Percentiles rank a stretch among this genome's conserved stretches.
phyloP scores from a whole-genome alignment of 2,113 vertebrate species.

The Dunckerocampus dactyliophorus region DNA sequence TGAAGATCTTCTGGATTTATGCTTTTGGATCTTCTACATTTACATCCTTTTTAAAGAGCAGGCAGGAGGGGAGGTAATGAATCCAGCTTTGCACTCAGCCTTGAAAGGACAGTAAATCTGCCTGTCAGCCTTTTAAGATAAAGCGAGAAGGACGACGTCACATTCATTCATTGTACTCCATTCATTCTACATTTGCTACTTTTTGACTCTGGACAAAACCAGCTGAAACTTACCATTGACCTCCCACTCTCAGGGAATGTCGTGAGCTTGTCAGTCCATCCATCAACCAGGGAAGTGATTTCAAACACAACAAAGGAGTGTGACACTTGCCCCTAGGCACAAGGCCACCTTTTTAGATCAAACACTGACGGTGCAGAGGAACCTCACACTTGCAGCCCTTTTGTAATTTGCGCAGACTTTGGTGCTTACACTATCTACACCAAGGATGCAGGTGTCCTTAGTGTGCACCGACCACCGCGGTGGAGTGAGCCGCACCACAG shows the following conservation, averaged over 20 bases:
- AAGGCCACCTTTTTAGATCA: slow-evolving; percentile 14
- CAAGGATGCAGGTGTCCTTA: slow-evolving; percentile 92
- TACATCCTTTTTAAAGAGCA: slow-evolving; percentile 32
- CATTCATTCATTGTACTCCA: too few relatives aligned
- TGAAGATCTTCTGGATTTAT: slow-evolving; percentile 46
- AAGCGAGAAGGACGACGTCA: slow-evolving; percentile 24
- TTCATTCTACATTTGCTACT: not conserved
- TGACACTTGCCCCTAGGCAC: slow-evolving; percentile 13
- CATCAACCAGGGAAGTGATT: slow-evolving; percentile 28
- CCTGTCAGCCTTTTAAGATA: slow-evolving; percentile 23
- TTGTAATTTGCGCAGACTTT: slow-evolving; percentile 14
- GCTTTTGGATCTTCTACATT: slow-evolving; percentile 48
- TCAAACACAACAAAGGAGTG: slow-evolving; percentile 12
- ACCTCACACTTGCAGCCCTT: slow-evolving; percentile 8
- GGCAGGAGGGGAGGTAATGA: slow-evolving; percentile 39
- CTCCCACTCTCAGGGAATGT: not conserved
- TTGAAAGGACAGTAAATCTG: slow-evolving; percentile 43
- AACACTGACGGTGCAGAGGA: slow-evolving; percentile 14
- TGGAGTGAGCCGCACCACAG: slow-evolving; percentile 82
- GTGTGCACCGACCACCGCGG: slow-evolving; percentile 92
- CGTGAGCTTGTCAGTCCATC: slow-evolving; percentile 26
- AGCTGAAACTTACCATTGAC: not conserved
- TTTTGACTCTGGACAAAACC: not conserved
- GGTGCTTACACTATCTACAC: not conserved
- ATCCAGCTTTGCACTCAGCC: slow-evolving; percentile 39